Base-by-base conservation (phyloP, 92 coral and sea anemone genomes). In the Palythoa heliodiscus region DNA sequence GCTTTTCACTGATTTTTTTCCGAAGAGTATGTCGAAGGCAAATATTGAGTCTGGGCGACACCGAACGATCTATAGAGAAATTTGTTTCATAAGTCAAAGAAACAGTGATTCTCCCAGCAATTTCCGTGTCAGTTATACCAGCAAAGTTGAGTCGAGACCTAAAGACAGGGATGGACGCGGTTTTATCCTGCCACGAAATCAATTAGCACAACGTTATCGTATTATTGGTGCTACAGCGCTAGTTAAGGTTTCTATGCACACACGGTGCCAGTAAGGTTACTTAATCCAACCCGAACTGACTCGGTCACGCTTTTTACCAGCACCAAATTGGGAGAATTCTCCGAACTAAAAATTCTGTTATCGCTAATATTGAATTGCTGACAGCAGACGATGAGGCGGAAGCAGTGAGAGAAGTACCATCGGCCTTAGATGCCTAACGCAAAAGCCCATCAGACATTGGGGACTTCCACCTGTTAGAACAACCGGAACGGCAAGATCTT, bases 241-340 rank as follows among this genome's bases (percentile, higher is more conserved):
- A n/a, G 91, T 85, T 9, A 37, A 68, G 47, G 35, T 43, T 5
- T 85, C 73, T 4, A 68, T 13, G 53, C 20, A 3, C 24, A 77
- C 68, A 14, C 69, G 0, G 75, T 89, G 5, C 91, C 91, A 11
- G 39, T 89, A 23, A 69, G 86, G 8, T 47, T 89, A n/a, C 75
- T 89, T 0, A 89, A 85, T 37, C 91, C 86, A 55, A 76, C 91
- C 11, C n/a, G n/a, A n/a, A 23, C 55, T 2, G 47, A 57, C 19
- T 89, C 91, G 0, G 61, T 89, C 14, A 76, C 25, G 14, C 73
- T 89, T 25, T 89, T 39, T 22, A 68, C 82, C 20, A 1, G 60
- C 1, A 85, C 91, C 2, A 55, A 72, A 2, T 71, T 85, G 17
- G 91, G 89, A 43, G 24, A 52, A 23, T 77, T 77, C 15, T n/a